Base-by-base conservation (phyloP, 2,888 invertebrate species). In the Cheilosia urbana region DNA sequence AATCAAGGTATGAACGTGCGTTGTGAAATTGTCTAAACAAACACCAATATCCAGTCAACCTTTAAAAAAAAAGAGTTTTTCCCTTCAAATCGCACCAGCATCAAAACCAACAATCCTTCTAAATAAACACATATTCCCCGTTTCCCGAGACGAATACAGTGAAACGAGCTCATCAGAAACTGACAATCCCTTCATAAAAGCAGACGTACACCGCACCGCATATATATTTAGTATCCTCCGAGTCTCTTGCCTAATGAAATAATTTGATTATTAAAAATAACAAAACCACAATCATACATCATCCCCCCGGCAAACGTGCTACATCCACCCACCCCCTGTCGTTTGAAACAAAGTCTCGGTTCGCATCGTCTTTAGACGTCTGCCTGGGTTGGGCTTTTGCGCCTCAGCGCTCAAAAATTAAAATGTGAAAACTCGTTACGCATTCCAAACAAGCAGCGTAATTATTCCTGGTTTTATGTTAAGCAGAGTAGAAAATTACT, bases 401-500 rank as follows among this genome's bases (percentile, higher is more conserved):
- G 69, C 37, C 45, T 68, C 69, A 77, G 78, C 57, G 72, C 72
- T 79, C 79, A 73, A 80, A 80, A 73, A 80, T 80, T 73, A 73
- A 73, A 80, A 80, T 68, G 66, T 79, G 69, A 79, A 75, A 84
- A 79, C 79, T 84, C 75, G 84, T 79, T 84, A 79, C 79, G 79
- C 79, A 84, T 84, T 75, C 84, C 69, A 66, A 84, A 75, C 79
- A 84, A 75, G 75, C 57, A 75, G 60, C 79, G 79, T 79, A 69
- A 79, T 79, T 84, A 84, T 66, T 76, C 55, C 60, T 58, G 84
- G 79, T 79, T 75, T 79, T 75, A 75, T 79, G 79, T 79, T 79
- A 81, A 81, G 81, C 81, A 71, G 76, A 76, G 81, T 81, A 81
- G 81, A 81, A 81, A 81, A 81, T 76, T 71, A 81, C 81, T 81